A percentile compares a stretch with the other conserved stretches of the same genome.
Evolutionary conservation across 2,113 vertebrate species (phyloP).

Genomic region (Lipophrys pholis): DNA sequence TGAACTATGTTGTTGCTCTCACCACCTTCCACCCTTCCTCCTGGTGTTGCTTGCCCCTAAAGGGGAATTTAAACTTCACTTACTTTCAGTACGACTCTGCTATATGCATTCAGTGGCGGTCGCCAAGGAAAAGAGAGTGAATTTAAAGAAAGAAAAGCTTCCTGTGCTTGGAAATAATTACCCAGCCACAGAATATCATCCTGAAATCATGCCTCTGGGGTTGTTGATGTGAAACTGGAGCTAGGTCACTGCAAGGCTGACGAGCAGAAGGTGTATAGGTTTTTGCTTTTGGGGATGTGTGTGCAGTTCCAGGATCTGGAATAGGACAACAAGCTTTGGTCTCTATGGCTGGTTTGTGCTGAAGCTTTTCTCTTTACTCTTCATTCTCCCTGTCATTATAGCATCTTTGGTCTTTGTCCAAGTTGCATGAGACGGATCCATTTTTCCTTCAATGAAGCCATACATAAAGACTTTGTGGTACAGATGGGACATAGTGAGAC

Average conservation of each 20-base stretch:
- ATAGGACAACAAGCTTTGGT: constrained; percentile 29
- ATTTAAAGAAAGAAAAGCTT: constrained; percentile 60
- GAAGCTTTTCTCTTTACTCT: constrained; percentile 31
- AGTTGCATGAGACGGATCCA: constrained; percentile 25
- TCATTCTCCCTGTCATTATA: constrained; percentile 49
- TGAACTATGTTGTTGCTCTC: constrained; percentile 55
- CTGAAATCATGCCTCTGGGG: constrained; percentile 68
- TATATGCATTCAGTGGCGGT: neutral
- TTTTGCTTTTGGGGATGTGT: constrained; percentile 9
- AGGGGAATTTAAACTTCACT: constrained; percentile 66
- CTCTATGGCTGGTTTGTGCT: constrained; percentile 27
- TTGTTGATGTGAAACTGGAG: constrained; percentile 23
- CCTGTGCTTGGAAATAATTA: constrained; percentile 73
- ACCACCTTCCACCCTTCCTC: constrained; percentile 39
- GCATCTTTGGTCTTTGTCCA: constrained; percentile 51
- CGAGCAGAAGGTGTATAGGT: constrained; percentile 21
- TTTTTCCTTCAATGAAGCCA: constrained; percentile 38
- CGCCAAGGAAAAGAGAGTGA: constrained; percentile 32
- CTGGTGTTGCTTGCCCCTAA: constrained; percentile 36
- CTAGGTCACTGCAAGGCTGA: constrained; percentile 2
- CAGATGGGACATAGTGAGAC: constrained; percentile 32
- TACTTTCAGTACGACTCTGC: constrained; percentile 60
- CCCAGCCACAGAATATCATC: constrained; percentile 71
- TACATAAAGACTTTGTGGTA: constrained; percentile 50
- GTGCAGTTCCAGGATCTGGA: constrained; percentile 1